Conservation (phyloP, 1,140 invertebrate species). For the Solenopsis invicta region DNA sequence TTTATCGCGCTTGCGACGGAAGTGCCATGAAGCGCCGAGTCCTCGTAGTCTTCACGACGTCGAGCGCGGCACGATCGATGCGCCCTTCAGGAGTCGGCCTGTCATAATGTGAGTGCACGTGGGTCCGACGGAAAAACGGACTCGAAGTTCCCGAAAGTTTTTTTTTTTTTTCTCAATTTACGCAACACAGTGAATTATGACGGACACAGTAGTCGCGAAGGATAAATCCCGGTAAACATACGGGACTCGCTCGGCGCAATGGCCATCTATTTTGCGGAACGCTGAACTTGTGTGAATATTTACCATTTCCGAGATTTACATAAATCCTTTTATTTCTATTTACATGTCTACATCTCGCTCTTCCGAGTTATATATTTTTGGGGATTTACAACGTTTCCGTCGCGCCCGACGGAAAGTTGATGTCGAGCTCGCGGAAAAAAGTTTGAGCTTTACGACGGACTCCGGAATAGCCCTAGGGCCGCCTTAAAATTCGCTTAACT, state of each 20-base stretch:
- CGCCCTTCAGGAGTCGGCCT: neutral
- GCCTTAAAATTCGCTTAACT: slow-evolving; percentile 32
- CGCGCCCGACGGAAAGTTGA: neutral
- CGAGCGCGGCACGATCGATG: neutral
- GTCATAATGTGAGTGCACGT: slow-evolving; percentile 22
- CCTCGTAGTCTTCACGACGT: slow-evolving; percentile 38
- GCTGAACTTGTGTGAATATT: neutral
- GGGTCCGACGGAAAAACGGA: neutral
- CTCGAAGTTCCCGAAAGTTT: neutral
- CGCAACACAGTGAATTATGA: neutral
- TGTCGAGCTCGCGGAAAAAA: slow-evolving; percentile 3
- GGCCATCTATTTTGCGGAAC: neutral
- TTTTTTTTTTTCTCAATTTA: slow-evolving; percentile 5
- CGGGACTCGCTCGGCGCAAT: neutral
- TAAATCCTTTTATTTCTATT: slow-evolving; percentile 14
- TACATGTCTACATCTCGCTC: too few species aligned
- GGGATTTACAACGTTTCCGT: neutral
- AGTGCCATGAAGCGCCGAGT: neutral
- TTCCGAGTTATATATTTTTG: neutral
- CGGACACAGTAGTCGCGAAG: neutral
- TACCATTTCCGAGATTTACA: neutral
- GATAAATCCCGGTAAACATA: neutral
- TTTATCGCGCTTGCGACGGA: slow-evolving; percentile 56
- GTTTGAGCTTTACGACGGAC: slow-evolving; percentile 19
- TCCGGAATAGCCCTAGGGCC: neutral